Evolutionary conservation across 2,888 invertebrate genomes (phyloP).

Genomic region (Perizoma affinitatum): DNA sequence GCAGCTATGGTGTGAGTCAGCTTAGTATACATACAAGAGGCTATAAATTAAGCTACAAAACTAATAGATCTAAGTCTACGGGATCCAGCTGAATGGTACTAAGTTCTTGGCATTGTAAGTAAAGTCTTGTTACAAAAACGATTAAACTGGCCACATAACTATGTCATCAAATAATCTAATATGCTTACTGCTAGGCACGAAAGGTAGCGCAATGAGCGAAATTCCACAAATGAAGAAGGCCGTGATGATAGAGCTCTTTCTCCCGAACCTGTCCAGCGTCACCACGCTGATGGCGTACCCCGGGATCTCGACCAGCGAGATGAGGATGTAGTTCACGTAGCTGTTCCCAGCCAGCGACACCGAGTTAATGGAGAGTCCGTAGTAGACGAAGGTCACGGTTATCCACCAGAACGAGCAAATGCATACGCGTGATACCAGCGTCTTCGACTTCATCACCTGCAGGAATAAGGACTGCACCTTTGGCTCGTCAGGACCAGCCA

Average conservation of each 20-base stretch:
- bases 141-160: too few species aligned
- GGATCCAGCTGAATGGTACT: too few species aligned
- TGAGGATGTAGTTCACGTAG: slow-evolving; percentile 90
- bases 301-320: slow-evolving; percentile 86
- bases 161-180: too few species aligned
- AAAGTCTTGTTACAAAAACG: too few species aligned
- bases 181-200: slow-evolving; percentile 80
- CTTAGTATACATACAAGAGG: not conserved
- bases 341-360: slow-evolving; percentile 89
- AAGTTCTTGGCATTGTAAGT: too few species aligned
- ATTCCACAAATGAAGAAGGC: slow-evolving; percentile 84
- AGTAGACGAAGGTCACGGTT: slow-evolving; percentile 91
- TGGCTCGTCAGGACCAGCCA: slow-evolving; percentile 1
- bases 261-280: slow-evolving; percentile 83
- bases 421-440: slow-evolving; percentile 77
- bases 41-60: too few species aligned
- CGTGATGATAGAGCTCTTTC: slow-evolving; percentile 82
- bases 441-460: slow-evolving; percentile 78
- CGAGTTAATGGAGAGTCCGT: slow-evolving; percentile 91
- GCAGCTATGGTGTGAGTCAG: slow-evolving; percentile 8
- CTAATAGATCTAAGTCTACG: too few species aligned
- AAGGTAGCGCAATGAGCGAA: slow-evolving; percentile 83
- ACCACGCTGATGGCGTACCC: slow-evolving; percentile 84
- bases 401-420: slow-evolving; percentile 92
- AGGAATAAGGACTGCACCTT: slow-evolving; percentile 46